These are phyloP conservation scores for Orgyia antiqua DNA, from an alignment of 2,888 invertebrate species.

Conservation along the genomic window DNA sequence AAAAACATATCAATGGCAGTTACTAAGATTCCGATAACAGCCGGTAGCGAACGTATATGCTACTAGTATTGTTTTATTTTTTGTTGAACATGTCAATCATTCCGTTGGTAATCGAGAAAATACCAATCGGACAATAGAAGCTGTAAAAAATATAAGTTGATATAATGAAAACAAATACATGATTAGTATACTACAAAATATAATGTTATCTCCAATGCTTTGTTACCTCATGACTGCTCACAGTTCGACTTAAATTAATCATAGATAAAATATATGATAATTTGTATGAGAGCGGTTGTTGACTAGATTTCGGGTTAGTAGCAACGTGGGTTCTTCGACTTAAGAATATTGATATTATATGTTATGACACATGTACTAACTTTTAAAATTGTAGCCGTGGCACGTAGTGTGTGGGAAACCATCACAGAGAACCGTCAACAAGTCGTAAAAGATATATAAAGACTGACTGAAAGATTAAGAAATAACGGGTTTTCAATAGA, in stretches of 20 bases:
- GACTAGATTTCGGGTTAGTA: slow-evolving; percentile 12
- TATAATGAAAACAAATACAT: slow-evolving; percentile 38
- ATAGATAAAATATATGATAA: slow-evolving; percentile 21
- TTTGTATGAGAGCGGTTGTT: slow-evolving; percentile 12
- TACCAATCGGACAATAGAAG: slow-evolving; percentile 49
- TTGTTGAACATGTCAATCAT: slow-evolving; percentile 48
- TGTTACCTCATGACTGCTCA: slow-evolving; percentile 37
- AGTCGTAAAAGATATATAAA: slow-evolving; percentile 28
- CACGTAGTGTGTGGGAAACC: slow-evolving; percentile 21
- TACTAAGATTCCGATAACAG: slow-evolving; percentile 26
- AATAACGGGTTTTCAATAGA: slow-evolving; percentile 39
- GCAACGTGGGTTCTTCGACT: slow-evolving; percentile 7
- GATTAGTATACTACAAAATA: slow-evolving; percentile 30
- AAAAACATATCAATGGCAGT: slow-evolving; percentile 26
- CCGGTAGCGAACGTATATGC: slow-evolving; percentile 42
- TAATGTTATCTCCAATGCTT: slow-evolving; percentile 34
- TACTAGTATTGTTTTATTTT: slow-evolving; percentile 52
- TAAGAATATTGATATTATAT: slow-evolving; percentile 18
- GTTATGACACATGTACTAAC: slow-evolving; percentile 32
- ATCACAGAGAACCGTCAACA: slow-evolving; percentile 19
- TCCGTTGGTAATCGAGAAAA: slow-evolving; percentile 50
- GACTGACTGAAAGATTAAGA: slow-evolving; percentile 34
- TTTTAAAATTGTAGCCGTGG: slow-evolving; percentile 30
- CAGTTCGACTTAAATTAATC: slow-evolving; percentile 37
- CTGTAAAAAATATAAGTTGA: slow-evolving; percentile 44